Conservation (phyloP, 2,113 vertebrate species). For the Marmota monax region DNA sequence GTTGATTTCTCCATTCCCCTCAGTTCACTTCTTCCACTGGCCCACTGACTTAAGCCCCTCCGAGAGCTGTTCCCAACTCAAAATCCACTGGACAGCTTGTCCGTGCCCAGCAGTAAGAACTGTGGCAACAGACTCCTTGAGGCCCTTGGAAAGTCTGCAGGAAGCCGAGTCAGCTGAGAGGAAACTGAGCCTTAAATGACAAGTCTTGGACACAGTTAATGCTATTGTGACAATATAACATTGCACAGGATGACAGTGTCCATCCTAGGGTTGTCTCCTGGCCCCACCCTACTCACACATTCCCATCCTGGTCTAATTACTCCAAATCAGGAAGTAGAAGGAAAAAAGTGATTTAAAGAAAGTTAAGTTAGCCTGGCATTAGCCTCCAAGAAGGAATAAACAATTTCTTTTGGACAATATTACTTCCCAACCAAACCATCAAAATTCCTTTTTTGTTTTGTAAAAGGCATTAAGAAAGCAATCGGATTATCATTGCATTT, state of each 20-base stretch:
- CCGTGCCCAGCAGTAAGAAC: background rate
- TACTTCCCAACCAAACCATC: background rate
- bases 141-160: background rate
- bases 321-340: background rate
- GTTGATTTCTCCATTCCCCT: background rate
- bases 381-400: slow-evolving; percentile 20
- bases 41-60: background rate
- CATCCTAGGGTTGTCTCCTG: background rate
- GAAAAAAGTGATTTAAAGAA: slow-evolving; percentile 19
- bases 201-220: background rate
- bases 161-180: background rate
- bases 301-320: background rate
- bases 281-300: background rate
- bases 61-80: background rate
- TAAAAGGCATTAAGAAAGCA: background rate
- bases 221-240: background rate
- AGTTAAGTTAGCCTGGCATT: background rate
- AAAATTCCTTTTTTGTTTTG: slow-evolving; percentile 22
- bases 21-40: background rate
- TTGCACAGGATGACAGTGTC: background rate
- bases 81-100: background rate
- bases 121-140: background rate
- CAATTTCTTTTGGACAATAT: background rate
- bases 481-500: background rate
- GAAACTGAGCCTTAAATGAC: background rate